Evolutionary conservation across 2,888 invertebrate genomes (phyloP).

Genomic region (Erebia ligea): DNA sequence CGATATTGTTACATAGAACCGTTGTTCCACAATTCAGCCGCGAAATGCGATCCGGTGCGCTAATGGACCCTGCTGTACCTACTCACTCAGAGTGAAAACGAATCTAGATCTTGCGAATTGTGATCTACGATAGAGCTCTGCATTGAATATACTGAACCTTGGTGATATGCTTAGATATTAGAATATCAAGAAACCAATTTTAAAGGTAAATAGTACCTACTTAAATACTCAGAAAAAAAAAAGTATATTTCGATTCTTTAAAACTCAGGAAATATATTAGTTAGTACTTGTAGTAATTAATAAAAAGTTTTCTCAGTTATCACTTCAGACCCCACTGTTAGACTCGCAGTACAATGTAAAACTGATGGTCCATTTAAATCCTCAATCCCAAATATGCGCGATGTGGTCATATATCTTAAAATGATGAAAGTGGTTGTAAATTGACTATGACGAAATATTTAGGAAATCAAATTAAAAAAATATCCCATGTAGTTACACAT

Average conservation of each 20-base stretch:
- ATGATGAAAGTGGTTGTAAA: conserved; percentile 20
- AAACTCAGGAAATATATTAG: background rate
- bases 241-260: background rate
- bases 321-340: background rate
- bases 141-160: background rate
- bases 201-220: background rate
- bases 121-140: background rate
- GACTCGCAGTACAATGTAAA: background rate
- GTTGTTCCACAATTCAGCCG: conserved; percentile 76
- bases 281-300: background rate
- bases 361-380: conserved; percentile 13
- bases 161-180: background rate
- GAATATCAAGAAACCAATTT: background rate
- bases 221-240: background rate
- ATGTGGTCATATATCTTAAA: conserved; percentile 10
- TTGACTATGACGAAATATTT: conserved; percentile 21
- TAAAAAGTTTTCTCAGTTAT: background rate
- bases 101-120: conserved; percentile 30
- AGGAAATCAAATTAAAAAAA: background rate
- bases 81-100: conserved; percentile 28
- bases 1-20: conserved; percentile 62
- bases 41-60: conserved; percentile 63
- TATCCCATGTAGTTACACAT: background rate
- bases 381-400: background rate
- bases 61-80: conserved; percentile 67